A percentile compares a stretch with the other conserved stretches of the same genome.
These are phyloP conservation scores for Aspidiotus rigidus DNA, from an alignment of 2,888 invertebrate species.

Conservation along the genomic window DNA sequence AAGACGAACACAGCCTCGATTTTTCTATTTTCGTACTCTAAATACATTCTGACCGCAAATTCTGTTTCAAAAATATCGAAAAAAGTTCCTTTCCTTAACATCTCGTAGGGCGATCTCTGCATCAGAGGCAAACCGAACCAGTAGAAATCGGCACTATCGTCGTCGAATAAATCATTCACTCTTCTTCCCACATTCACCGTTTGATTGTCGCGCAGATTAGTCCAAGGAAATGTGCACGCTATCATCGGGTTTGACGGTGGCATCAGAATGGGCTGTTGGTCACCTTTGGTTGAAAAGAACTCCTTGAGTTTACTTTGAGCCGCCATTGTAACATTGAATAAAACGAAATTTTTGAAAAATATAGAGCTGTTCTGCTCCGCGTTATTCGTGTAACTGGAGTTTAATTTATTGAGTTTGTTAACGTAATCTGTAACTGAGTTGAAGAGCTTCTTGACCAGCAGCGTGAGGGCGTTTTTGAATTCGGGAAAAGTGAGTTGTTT, in stretches of 20 bases:
- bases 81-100: conserved; percentile 41
- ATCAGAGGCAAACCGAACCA: conserved; percentile 41
- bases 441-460: conserved; percentile 9
- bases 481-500: not conserved
- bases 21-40: conserved; percentile 41
- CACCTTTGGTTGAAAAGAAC: too few species aligned
- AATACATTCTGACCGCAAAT: conserved; percentile 40
- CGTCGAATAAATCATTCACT: conserved; percentile 38
- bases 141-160: conserved; percentile 36
- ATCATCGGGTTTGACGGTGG: conserved; percentile 3
- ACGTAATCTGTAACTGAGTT: conserved; percentile 13
- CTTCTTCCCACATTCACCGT: conserved; percentile 28
- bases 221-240: not conserved
- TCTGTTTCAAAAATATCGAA: conserved; percentile 42
- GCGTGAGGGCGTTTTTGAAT: conserved; percentile 13
- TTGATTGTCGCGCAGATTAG: conserved; percentile 5
- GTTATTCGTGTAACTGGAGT: too few species aligned
- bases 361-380: too few species aligned
- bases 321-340: too few species aligned
- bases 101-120: conserved; percentile 41
- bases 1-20: conserved; percentile 41
- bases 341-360: too few species aligned
- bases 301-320: too few species aligned
- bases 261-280: too few species aligned
- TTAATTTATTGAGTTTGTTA: not conserved